Evolutionary conservation across 2,888 invertebrate genomes (phyloP), one percentile per base, ranked within the genome.

Genomic region (Pycnomerus fuliginosus): DNA sequence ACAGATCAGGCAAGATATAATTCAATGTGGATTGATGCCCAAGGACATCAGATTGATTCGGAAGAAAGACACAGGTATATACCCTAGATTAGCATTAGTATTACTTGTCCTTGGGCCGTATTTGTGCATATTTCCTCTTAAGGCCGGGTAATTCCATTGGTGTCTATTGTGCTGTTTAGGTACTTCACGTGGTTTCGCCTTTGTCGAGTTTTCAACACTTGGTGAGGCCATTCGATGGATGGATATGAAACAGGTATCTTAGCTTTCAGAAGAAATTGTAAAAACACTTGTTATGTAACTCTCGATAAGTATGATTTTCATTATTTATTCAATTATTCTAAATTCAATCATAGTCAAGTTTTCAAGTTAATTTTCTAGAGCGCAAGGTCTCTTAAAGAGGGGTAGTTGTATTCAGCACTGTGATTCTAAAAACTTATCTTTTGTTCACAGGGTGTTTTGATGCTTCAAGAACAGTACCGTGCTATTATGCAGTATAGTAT

Each of bases 201-300:
- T 90, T 83, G 89, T 93, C 79, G 93, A 94, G 82, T 94, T 94
- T 84, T 81, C 84, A 75, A 85, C 86, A 74, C 82, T 87, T 73
- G 82, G 83, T 73, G 90, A 91, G 78, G 91, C 93, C 69, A 83
- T 83, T 72, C 83, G 83, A 72, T 92, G 92, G 90, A 92, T 93
- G 88, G 90, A 91, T 74, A 79, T 83, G 76, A 90, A 89, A 80
- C 87, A 91, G 85, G 89, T 88, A 83, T 70, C 71, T 71, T 69
- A 69, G 58, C 56, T 64, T 63, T 62, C 55, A 60, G 60, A 63
- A 62, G 62, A 62, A 43, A 56, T 43, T 54, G 44, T 54, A 48
- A 35, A 52, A 52, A 50, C 44, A 44, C 16, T 36, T 47, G 36
- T 42, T 45, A 3, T 40, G 34, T 15, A 42, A 43, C 20, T 44